These are phyloP conservation scores for Drosophila bocqueti DNA, from an alignment of 1,140 invertebrate species.

Conservation along the genomic window DNA sequence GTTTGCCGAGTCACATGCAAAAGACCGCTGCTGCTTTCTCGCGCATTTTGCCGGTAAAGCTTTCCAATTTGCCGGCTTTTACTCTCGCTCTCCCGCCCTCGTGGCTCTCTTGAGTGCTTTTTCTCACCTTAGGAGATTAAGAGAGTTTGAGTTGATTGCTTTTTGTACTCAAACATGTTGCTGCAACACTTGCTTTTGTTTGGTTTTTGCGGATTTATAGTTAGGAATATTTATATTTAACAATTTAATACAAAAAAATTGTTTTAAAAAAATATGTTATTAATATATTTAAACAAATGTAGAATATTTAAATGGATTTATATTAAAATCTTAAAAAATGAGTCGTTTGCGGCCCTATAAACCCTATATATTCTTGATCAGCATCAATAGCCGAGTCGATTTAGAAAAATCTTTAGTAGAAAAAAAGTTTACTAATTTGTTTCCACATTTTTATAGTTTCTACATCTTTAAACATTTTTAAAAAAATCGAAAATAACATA, in stretches of 20 bases:
- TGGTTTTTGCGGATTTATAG: background rate
- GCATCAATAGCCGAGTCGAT: too few relatives aligned
- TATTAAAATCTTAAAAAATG: too few relatives aligned
- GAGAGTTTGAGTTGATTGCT: background rate
- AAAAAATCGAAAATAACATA: too few relatives aligned
- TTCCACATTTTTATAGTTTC: too few relatives aligned
- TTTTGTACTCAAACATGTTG: constrained; percentile 2
- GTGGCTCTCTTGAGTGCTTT: constrained; percentile 7
- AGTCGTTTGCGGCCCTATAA: too few relatives aligned
- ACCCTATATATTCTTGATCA: too few relatives aligned
- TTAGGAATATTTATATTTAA: background rate
- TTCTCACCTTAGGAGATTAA: background rate
- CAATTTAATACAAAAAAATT: background rate
- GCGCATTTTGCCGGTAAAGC: constrained; percentile 5
- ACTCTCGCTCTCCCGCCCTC: background rate
- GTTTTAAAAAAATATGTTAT: too few relatives aligned
- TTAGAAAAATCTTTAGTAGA: too few relatives aligned
- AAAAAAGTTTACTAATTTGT: too few relatives aligned
- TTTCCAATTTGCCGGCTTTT: constrained; percentile 4
- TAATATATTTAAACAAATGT: too few relatives aligned
- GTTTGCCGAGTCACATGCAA: constrained; percentile 1
- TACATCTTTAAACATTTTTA: too few relatives aligned
- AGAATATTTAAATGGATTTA: too few relatives aligned
- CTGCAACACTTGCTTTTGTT: constrained; percentile 5
- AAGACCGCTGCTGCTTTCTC: constrained; percentile 1